These are phyloP conservation scores for Rhea pennata DNA, from an alignment of 2,113 vertebrate genomes.

Conservation along the genomic window DNA sequence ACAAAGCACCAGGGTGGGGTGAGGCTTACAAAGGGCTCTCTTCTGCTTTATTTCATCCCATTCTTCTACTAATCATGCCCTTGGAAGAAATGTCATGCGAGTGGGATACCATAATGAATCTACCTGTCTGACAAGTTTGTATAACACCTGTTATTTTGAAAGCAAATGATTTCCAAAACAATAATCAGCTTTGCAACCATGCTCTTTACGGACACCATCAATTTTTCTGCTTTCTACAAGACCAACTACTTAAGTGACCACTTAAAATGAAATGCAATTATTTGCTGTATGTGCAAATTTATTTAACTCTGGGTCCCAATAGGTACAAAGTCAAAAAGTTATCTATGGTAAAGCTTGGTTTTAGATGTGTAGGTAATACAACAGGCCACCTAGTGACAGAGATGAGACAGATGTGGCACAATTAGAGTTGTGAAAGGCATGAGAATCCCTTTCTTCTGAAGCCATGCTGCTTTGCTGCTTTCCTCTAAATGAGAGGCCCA, in stretches of 20 bases:
- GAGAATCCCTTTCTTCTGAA: not conserved
- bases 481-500: not conserved
- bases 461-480: not conserved
- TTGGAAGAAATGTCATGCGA: not conserved
- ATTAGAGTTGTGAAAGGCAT: not conserved
- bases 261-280: not conserved
- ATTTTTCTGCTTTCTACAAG: slow-evolving; percentile 14
- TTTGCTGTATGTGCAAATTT: not conserved
- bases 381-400: not conserved
- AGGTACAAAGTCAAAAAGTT: not conserved
- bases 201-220: not conserved
- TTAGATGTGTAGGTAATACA: not conserved
- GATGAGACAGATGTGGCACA: not conserved
- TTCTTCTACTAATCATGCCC: not conserved
- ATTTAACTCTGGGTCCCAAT: slow-evolving; percentile 9
- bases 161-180: not conserved
- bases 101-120: not conserved
- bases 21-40: not conserved
- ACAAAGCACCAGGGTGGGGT: not conserved
- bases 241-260: not conserved
- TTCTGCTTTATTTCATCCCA: slow-evolving; percentile 13
- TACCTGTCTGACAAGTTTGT: not conserved
- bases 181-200: not conserved
- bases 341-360: not conserved
- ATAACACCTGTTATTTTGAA: not conserved